Evolutionary conservation across 2,797 vertebrate genomes (phyloP).

Genomic region (Clarias pachynema): DNA sequence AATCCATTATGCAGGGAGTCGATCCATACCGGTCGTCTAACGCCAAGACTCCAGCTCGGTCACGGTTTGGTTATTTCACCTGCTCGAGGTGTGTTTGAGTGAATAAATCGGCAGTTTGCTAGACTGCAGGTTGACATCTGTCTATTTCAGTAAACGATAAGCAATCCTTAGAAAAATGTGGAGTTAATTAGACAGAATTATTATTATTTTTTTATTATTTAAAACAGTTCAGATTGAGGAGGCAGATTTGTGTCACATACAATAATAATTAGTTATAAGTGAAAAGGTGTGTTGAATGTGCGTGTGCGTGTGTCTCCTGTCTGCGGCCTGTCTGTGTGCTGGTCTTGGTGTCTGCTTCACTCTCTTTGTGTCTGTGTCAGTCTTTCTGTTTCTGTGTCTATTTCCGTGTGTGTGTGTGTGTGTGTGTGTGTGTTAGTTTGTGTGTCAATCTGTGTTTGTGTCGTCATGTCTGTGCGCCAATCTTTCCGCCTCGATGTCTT

Average conservation of each 20-base stretch:
- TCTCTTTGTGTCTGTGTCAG: neutral
- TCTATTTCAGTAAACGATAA: neutral
- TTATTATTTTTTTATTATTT: neutral
- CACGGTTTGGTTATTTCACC: neutral
- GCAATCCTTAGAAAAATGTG: neutral
- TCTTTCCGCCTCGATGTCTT: neutral
- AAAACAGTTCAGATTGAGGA: neutral
- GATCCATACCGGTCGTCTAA: conserved; percentile 56
- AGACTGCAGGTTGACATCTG: neutral
- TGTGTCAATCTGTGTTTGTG: neutral
- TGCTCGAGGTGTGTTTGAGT: neutral
- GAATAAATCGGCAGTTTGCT: neutral
- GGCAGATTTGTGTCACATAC: neutral
- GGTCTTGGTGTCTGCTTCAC: neutral
- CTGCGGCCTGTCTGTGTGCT: neutral
- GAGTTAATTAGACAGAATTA: neutral
- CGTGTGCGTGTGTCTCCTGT: neutral
- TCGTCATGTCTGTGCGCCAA: neutral
- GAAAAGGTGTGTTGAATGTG: neutral
- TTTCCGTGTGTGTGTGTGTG: neutral
- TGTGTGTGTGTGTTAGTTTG: neutral
- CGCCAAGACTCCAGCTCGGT: neutral
- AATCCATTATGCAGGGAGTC: conserved; percentile 55
- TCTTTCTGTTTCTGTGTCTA: neutral
- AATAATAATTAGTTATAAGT: neutral